phyloP scores from a whole-genome alignment of 2,113 vertebrate species.

The Girardinichthys multiradiatus region DNA sequence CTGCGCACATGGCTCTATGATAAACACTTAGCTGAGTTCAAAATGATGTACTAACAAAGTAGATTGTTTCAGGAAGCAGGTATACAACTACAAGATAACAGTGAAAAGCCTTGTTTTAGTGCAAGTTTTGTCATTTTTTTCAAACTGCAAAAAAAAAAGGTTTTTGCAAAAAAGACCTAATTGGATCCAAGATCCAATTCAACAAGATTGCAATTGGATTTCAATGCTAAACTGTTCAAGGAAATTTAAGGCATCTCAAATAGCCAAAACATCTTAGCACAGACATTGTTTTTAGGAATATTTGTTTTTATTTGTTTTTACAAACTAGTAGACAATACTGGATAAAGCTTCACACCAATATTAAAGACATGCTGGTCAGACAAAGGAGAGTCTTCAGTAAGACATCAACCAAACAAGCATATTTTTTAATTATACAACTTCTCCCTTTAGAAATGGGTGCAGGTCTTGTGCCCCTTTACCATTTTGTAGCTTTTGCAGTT shows the following conservation, averaged over 20 bases:
- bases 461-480: no score
- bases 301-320: neutral
- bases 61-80: neutral
- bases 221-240: neutral
- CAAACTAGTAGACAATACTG: neutral
- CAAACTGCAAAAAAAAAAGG: neutral
- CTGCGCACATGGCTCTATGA: conserved; percentile 6
- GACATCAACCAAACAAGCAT: no score
- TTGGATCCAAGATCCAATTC: neutral
- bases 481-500: no score
- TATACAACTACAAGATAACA: neutral
- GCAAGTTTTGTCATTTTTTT: neutral
- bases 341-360: neutral
- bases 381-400: no score
- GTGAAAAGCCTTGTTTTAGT: neutral
- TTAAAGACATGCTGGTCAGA: no score
- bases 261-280: neutral
- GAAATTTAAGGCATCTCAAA: neutral
- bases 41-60: neutral
- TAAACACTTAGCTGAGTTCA: conserved; percentile 6
- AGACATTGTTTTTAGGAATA: neutral
- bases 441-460: no score
- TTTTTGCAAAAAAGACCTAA: neutral
- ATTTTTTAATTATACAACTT: no score
- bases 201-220: neutral